These are phyloP conservation scores for Mastomys natalensis DNA, from an alignment of 2,113 vertebrate genomes.

Conservation along the genomic window DNA sequence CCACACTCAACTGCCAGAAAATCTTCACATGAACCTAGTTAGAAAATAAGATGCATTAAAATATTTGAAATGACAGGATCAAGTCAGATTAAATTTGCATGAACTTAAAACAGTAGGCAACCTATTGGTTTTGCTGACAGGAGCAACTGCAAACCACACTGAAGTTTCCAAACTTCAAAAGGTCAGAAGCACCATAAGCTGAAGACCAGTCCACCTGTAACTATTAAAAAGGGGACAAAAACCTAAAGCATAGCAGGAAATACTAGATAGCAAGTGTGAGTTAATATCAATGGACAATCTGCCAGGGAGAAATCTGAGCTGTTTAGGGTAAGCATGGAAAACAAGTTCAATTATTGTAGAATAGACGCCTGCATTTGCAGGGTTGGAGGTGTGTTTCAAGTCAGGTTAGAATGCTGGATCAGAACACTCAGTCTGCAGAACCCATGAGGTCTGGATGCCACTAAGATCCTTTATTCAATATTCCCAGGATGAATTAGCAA, in stretches of 20 bases:
- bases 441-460: background rate
- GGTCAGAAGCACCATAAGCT: background rate
- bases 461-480: background rate
- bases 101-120: constrained; percentile 37
- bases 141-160: constrained; percentile 51
- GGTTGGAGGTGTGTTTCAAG: fast-evolving
- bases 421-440: background rate
- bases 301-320: constrained; percentile 38
- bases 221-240: constrained; percentile 43
- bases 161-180: constrained; percentile 55
- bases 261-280: background rate
- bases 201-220: constrained; percentile 48
- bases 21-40: constrained; percentile 85
- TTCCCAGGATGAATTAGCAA: background rate
- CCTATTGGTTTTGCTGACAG: constrained; percentile 65
- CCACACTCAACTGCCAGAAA: constrained; percentile 74
- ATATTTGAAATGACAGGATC: constrained; percentile 69
- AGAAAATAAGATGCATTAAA: constrained; percentile 64
- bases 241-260: constrained; percentile 30
- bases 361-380: background rate
- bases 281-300: background rate
- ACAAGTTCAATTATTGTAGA: background rate
- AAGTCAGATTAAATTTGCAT: constrained; percentile 17
- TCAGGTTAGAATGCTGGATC: background rate
- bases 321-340: background rate